phyloP scores from a whole-genome alignment of 1,140 invertebrate species.

The Eueides isabella region DNA sequence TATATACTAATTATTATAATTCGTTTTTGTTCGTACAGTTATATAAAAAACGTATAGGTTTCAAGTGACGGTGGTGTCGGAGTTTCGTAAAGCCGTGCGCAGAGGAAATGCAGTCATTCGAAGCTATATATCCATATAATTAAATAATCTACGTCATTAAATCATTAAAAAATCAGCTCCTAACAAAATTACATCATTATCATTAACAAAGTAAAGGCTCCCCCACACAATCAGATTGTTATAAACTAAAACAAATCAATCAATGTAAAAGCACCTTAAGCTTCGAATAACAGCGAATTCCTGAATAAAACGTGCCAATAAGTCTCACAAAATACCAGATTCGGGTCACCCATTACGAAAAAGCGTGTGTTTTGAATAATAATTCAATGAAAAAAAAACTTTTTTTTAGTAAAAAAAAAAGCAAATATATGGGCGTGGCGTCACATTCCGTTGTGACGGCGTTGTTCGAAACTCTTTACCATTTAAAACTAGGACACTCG shows the following conservation, averaged over 20 bases:
- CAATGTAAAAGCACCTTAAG: conserved; percentile 12
- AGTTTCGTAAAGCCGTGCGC: conserved; percentile 79
- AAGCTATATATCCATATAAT: neutral
- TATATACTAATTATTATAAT: conserved; percentile 56
- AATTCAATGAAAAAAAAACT: conserved; percentile 28
- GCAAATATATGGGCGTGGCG: conserved; percentile 61
- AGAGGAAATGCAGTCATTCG: conserved; percentile 40
- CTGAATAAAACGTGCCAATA: conserved; percentile 73
- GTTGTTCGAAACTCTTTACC: conserved; percentile 78
- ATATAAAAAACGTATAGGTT: conserved; percentile 55
- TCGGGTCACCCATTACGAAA: conserved; percentile 74
- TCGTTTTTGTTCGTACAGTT: conserved; percentile 60
- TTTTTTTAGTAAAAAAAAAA: conserved; percentile 38
- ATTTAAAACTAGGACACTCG: conserved; percentile 47
- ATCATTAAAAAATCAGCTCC: neutral
- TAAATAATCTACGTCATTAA: neutral
- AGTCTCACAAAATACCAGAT: conserved; percentile 69
- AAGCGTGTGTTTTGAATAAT: conserved; percentile 60
- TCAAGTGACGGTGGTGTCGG: conserved; percentile 64
- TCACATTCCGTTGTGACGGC: conserved; percentile 25
- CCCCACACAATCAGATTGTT: neutral
- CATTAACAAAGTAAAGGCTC: neutral
- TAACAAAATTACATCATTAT: conserved; percentile 3
- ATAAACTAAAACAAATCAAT: neutral
- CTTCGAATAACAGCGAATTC: conserved; percentile 45